These are phyloP conservation scores for Thermophis baileyi DNA, from an alignment of 2,113 vertebrate species.

Conservation along the genomic window DNA sequence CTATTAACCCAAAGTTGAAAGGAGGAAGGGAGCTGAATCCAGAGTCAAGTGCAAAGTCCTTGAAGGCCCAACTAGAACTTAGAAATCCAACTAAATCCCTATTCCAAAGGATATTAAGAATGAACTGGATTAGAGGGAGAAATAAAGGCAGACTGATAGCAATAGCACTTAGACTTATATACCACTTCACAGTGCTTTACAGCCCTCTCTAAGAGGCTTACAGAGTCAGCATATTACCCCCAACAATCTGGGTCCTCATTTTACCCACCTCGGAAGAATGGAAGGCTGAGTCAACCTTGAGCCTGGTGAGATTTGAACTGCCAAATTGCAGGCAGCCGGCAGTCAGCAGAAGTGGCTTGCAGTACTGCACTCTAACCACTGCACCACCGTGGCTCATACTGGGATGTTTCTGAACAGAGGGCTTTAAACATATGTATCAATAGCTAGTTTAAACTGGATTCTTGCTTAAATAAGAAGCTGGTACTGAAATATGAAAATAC, in stretches of 20 bases:
- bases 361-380: no score
- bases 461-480: background rate
- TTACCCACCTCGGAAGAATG: no score
- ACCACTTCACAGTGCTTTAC: no score
- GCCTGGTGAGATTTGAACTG: no score
- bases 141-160: background rate
- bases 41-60: background rate
- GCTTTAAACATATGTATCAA: background rate
- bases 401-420: background rate
- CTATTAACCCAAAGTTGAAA: background rate
- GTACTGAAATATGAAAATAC: background rate
- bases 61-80: background rate
- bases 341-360: no score
- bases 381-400: no score
- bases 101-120: background rate
- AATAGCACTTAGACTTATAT: no score
- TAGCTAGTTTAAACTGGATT: background rate
- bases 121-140: background rate
- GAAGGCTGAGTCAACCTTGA: no score
- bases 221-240: no score
- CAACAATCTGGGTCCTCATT: no score
- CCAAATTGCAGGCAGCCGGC: no score
- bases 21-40: background rate
- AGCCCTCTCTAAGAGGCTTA: no score
- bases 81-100: background rate